Evolutionary conservation across 2,888 invertebrate genomes (phyloP), one percentile per base, ranked within the genome.

Genomic region (Xestia c-nigrum): DNA sequence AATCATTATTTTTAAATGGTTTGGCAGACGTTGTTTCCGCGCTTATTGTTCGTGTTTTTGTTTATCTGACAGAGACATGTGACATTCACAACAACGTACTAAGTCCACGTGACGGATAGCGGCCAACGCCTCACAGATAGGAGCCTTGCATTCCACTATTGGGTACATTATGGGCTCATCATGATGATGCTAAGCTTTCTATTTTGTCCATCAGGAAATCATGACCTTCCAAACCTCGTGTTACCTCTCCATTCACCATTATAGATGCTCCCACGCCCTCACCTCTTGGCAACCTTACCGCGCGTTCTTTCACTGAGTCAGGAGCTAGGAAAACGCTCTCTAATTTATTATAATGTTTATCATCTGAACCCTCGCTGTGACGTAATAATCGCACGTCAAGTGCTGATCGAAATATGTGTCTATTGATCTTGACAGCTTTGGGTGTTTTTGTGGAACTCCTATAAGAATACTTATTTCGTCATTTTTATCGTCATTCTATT

Each of bases 291-390:
- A 90, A 61, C 80, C 43, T 38, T 57, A 65, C 63, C 73, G 74
- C 78, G 80, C 84, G 78, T 72, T 84, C 75, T 71, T 59, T 14
- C 73, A 6, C 67, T 92, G 92, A 92, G 70, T 91, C 92, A 92
- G 69, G 46, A 40, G 74, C 75, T 78, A 84, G 77, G 82, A 85
- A 86, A 87, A 87, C 70, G 77, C 78, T 63, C 31, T 31, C 55
- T 81, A 80, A 90, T 90, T 86, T 90, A 92, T 89, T 72, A 83
- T 75, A 82, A 76, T 90, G 82, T 91, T 89, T 90, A 89, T 92
- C 85, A 88, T 85, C 65, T 69, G 55, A 74, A 63, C 65, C 68
- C 79, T 61, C 65, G 43, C 21, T 77, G 76, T 85, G 73, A 73
- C 86, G 80, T 79, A 77, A 79, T 75, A 31, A 77, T 61, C 14